Evolutionary conservation across 2,888 invertebrate genomes (phyloP), one percentile per base, ranked within the genome.

Genomic region (Folsomia candida): DNA sequence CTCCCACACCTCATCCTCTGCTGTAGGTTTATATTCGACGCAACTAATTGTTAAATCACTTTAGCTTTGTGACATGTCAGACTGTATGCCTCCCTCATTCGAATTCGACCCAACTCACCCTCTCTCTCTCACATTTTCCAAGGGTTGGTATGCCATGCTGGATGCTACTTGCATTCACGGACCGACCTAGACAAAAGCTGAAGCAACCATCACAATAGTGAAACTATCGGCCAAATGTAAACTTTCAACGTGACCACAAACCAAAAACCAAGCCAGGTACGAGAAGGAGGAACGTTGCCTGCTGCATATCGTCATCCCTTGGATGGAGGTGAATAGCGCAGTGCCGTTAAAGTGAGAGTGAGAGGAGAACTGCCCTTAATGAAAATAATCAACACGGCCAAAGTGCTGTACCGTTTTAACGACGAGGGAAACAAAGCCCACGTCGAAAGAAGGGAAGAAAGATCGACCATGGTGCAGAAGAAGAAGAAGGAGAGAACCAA

Each of bases 1-100:
- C 37, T 37, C 37, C 37, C 37, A 37, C 37, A 37, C 37, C 37
- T 37, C 37, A 37, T 37, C 37, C 37, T 37, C 14, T 37, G 37
- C 37, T 37, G 37, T 37, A 37, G 37, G 37, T 37, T 37, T 37
- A 37, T 37, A 37, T 37, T 37, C 37, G 37, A 37, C 37, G 37
- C 24, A 22, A 20, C 64, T 64, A 51, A 64, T 64, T 64, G 64
- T 64, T 29, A 37, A 51, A 64, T 29, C 29, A 62, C 62, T 51
- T 62, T n/a, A n/a, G n/a, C n/a, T n/a, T 37, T 37, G 37, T 64
- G 64, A 64, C 64, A 64, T 64, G 51, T 76, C 74, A 78, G 78
- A 78, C 78, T 76, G 78, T 76, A 58, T 78, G 78, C 76, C 76
- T 76, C 75, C 78, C 75, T 72, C 67, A 37, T 57, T 66, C 61